Base-by-base conservation (phyloP, 2,113 vertebrate species). In the Kryptolebias marmoratus region DNA sequence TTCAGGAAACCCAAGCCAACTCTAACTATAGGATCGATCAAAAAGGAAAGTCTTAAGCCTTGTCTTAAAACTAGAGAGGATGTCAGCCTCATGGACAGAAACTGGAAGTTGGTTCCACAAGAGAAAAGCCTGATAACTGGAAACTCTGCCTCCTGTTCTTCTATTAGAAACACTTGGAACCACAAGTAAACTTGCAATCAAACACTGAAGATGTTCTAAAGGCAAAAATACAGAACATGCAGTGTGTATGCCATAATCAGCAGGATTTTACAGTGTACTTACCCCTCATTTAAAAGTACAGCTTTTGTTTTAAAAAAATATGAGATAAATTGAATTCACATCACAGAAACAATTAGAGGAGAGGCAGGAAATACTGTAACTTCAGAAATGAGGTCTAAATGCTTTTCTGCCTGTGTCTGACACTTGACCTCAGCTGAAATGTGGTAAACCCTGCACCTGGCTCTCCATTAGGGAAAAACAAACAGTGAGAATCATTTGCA, bases 401-500 rank as follows among this genome's bases (percentile, higher is more conserved):
- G 63, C 49, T 64, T 67, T 69, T 65, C 50, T 36, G 52, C 64
- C 64, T 9, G 36, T 59, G 53, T 67, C 68, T 84, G 79, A 85
- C 75, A 75, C 15, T 54, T 83, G 76, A 84, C 76, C 81, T 69
- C 4, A 36, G 47, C 55, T 74, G 69, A 85, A 85, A 80, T 59
- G 60, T 65, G 30, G 68, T 82, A 64, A 81, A 71, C 55, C 64
- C 11, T 1, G 47, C 82, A 78, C 75, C 77, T 82, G 81, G 75
- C 47, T 57, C 78, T 66, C 71, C 48, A 71, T 73, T 69, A 80
- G 54, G 36, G 49, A 83, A 83, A 86, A 87, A 83, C 83, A 81
- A 84, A 91, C 74, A 78, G 47, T 47, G 73, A 66, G 71, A 83
- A 87, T 86, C 62, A 76, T 89, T 85, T 74, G 79, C 69, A 78